Evolutionary conservation across 2,888 invertebrate genomes (phyloP), one percentile per base, ranked within the genome.

Genomic region (Hypselothyrea guttata): DNA sequence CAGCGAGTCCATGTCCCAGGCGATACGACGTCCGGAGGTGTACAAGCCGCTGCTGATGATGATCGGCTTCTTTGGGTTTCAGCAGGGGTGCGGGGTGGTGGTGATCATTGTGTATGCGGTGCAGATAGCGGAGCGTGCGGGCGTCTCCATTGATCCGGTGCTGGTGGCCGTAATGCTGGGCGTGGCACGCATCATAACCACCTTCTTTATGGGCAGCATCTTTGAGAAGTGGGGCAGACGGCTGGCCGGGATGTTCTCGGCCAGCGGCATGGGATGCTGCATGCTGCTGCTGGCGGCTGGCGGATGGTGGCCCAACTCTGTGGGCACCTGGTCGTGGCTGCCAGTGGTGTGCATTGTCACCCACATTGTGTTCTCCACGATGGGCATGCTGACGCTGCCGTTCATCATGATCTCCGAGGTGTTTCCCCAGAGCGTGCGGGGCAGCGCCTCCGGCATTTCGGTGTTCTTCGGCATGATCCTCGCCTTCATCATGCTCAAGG

Each of bases 391-490:
- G 7, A 94, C 94, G 1, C 85, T 95, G 57, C 94, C 95, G 0
- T 95, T 95, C 93, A 92, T 94, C 41, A 93, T 95, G 92, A 93
- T 94, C 71, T 94, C 94, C 0, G 95, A 95, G 89, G 91, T 95
- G 0, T 94, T 94, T 83, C 92, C 94, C 0, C 91, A 92, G 1
- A 91, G 91, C 47, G 91, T 92, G 0, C 90, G 94, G n/a, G 94
- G 94, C 3, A 84, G 93, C 2, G 94, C 94, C 0, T 93, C 94
- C 0, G 94, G 94, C 0, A 91, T 94, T 16, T 92, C 93, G 46
- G 92, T 94, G 0, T 92, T 92, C 35, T 91, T 93, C 34, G 92
- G 92, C 0, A 94, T 93, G 81, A 81, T 92, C 0, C 90, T 93
- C 4, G 93, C 93, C 66, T 95, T 94, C 79, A 78, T 91, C 1